Base-by-base conservation (phyloP, 2,797 vertebrate genomes). In the Coilia nasus region DNA sequence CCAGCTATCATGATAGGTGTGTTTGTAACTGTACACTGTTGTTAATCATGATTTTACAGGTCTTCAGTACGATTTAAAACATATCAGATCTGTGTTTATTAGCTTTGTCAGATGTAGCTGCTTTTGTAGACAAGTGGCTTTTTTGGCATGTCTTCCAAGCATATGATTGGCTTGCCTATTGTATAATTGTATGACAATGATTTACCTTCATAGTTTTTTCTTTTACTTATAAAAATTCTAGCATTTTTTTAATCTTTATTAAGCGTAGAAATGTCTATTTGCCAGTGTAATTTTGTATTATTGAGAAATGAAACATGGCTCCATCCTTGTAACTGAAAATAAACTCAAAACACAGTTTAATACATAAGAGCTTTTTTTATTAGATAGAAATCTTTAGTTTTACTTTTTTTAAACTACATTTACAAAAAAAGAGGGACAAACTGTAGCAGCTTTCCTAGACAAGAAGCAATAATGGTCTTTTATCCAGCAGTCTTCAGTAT, bases 391-490 rank as follows among this genome's bases (percentile, higher is more conserved):
- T 64, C 83, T 83, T 78, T 81, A 85, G 46, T 64, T 87, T 87
- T 83, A 83, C n/a, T 85, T 87, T 84, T 78, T 75, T 78, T 78
- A 44, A 44, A 85, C 85, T 83, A 83, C 83, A 87, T 81, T 23
- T 87, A 86, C 87, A 89, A 88, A 87, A 84, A 78, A n/a, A n/a
- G 84, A 81, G 82, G 84, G 85, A 87, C 60, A 78, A 78, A 86
- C 83, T 83, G 85, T 83, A 88, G 88, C 86, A 87, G 83, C 86
- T 86, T 84, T 54, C 50, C 82, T 35, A 83, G 81, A 87, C 85
- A 83, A 84, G 85, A 81, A 81, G 75, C 67, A 81, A 71, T 83
- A 83, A 85, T 81, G 78, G 35, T 78, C 31, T 87, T 86, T 84
- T 82, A 54, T 54, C 85, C 83, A 89, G 85, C 86, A 84, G 17